Conservation (phyloP, 2,113 vertebrate species). For the Hippolais icterina region DNA sequence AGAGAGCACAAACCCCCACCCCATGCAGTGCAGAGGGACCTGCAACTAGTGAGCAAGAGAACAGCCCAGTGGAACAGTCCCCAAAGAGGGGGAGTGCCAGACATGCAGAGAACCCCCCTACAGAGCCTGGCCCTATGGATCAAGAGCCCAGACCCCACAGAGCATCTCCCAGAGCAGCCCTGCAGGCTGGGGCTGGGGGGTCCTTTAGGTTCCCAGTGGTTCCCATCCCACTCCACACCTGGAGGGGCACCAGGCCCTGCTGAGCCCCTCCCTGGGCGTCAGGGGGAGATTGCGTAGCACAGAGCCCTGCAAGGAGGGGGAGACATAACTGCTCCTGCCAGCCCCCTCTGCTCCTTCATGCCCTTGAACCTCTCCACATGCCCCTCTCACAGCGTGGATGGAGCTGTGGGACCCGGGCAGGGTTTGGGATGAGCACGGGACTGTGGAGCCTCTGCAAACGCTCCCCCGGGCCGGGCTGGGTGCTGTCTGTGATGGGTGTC, state of each 20-base stretch:
- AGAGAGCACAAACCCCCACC: neutral
- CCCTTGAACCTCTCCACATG: neutral
- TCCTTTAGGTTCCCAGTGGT: fast-evolving
- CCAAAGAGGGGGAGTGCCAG: neutral
- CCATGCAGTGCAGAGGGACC: neutral
- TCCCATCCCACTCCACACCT: neutral
- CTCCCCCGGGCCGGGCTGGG: fast-evolving
- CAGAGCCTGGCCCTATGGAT: neutral
- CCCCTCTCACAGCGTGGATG: fast-evolving
- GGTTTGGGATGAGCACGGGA: fast-evolving
- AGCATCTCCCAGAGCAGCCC: neutral
- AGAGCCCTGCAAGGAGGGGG: neutral
- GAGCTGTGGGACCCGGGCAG: fast-evolving
- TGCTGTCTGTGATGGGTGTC: neutral
- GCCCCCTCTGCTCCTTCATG: fast-evolving
- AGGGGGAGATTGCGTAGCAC: fast-evolving
- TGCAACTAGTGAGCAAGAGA: neutral
- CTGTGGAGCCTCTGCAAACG: neutral
- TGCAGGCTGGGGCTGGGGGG: neutral
- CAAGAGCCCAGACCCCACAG: neutral
- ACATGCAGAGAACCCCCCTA: neutral
- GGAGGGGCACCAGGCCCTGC: neutral
- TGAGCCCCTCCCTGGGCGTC: neutral
- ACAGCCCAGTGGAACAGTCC: fast-evolving
- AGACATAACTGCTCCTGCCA: fast-evolving